phyloP scores from a whole-genome alignment of 2,113 vertebrate genomes.

The Mustela lutreola region DNA sequence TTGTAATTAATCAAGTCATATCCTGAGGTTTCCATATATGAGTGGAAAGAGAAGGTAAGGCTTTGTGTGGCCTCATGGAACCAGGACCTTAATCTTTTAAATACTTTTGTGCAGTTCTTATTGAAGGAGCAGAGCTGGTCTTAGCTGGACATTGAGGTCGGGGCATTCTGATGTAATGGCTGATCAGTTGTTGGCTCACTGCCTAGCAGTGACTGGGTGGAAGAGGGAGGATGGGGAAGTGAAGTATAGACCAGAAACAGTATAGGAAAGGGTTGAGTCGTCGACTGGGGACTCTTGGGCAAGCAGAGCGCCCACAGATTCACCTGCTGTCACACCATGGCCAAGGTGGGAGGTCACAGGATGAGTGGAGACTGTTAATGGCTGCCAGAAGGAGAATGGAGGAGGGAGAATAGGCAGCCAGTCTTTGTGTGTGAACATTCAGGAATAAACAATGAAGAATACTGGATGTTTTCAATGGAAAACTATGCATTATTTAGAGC shows the following conservation, averaged over 20 bases:
- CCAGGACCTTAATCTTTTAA: not conserved
- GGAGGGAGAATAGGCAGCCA: rapidly evolving
- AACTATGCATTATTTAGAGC: not conserved
- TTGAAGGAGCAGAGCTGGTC: not conserved
- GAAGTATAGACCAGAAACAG: not conserved
- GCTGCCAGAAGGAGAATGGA: not conserved
- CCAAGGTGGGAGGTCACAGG: not conserved
- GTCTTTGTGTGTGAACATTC: not conserved
- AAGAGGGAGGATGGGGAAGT: not conserved
- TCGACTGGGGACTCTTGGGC: rapidly evolving
- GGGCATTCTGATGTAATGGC: not conserved
- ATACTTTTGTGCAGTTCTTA: not conserved
- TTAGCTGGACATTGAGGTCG: not conserved
- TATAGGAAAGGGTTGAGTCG: not conserved
- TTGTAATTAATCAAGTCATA: not conserved
- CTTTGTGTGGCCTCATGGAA: not conserved
- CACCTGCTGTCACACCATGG: rapidly evolving
- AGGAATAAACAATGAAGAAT: not conserved
- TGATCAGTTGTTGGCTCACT: not conserved
- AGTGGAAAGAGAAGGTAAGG: not conserved
- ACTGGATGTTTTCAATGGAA: not conserved
- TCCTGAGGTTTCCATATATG: not conserved
- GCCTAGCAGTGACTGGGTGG: not conserved
- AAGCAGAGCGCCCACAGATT: not conserved
- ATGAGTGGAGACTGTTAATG: not conserved